These are phyloP conservation scores for Cynoglossus semilaevis DNA, from an alignment of 2,113 vertebrate species.

Conservation along the genomic window DNA sequence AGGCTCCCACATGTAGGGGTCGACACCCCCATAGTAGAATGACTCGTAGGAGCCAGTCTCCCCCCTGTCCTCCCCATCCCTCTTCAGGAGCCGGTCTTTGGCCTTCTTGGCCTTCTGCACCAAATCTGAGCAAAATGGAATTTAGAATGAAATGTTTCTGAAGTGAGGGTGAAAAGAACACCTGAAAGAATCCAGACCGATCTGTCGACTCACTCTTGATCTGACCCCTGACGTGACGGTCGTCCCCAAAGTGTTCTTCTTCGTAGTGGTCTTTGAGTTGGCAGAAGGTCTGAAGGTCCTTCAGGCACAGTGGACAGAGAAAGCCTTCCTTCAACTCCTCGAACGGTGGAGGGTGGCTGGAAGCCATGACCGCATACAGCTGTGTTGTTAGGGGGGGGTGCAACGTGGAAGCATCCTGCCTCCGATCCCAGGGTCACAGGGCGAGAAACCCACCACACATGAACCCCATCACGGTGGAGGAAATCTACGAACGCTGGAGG, in stretches of 20 bases:
- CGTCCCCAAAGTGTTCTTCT: constrained; percentile 88
- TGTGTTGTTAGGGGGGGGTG: constrained; percentile 14
- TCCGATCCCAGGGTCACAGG: constrained; percentile 37
- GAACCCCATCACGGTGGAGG: constrained; percentile 37
- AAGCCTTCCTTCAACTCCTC: constrained; percentile 94
- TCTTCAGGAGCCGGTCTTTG: constrained; percentile 90
- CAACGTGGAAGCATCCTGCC: constrained; percentile 22
- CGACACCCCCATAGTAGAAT: constrained; percentile 92
- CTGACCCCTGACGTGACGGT: constrained; percentile 85
- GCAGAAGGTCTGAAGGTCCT: constrained; percentile 93
- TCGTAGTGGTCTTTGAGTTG: constrained; percentile 95
- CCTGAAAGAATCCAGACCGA: too few species aligned
- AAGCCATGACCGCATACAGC: constrained; percentile 78
- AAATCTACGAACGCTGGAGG: constrained; percentile 9
- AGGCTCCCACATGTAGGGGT: constrained; percentile 97
- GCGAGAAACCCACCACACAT: constrained; percentile 21
- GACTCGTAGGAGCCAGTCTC: constrained; percentile 87
- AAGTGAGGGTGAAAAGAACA: too few species aligned
- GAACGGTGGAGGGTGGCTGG: constrained; percentile 80
- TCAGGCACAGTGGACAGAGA: constrained; percentile 91
- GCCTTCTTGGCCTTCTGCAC: constrained; percentile 96
- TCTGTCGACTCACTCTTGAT: constrained; percentile 83
- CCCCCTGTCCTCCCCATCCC: constrained; percentile 84
- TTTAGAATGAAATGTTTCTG: neutral
- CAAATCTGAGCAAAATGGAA: constrained; percentile 74